These are phyloP conservation scores for Enteromius viviparus DNA, from an alignment of 2,797 vertebrate species.

Conservation along the genomic window DNA sequence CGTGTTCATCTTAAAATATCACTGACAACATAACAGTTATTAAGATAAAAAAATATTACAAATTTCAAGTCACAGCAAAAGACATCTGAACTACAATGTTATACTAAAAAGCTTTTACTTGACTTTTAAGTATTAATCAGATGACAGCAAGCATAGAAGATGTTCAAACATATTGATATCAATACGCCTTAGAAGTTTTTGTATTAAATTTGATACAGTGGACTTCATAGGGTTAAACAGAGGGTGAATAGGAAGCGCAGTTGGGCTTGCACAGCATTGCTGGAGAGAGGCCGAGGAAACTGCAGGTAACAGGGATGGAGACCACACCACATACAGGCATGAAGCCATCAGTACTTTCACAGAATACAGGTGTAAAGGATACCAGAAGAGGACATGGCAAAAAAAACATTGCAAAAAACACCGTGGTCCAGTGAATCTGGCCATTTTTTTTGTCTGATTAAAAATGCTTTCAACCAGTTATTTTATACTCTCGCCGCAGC, in stretches of 20 bases:
- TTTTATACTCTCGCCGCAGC: background rate
- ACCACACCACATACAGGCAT: slow-evolving; percentile 27
- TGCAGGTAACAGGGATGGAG: slow-evolving; percentile 33
- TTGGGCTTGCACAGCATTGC: background rate
- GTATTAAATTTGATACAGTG: background rate
- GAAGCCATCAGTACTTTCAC: slow-evolving; percentile 19
- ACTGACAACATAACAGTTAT: background rate
- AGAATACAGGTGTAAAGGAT: slow-evolving; percentile 6
- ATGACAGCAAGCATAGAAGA: background rate
- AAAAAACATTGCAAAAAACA: slow-evolving; percentile 1
- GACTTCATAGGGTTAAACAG: slow-evolving; percentile 21
- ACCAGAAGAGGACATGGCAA: background rate
- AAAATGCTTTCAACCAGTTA: background rate
- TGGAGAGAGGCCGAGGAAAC: background rate
- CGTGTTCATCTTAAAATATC: background rate
- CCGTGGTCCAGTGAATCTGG: background rate
- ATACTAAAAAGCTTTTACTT: background rate
- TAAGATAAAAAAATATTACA: background rate
- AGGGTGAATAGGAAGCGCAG: background rate
- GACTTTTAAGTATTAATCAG: background rate
- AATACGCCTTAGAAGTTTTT: background rate
- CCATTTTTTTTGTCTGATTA: background rate
- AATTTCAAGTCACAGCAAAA: background rate
- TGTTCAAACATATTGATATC: background rate
- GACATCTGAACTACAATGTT: background rate